Evolutionary conservation across 2,888 invertebrate genomes (phyloP), one percentile per base, ranked within the genome.

Genomic region (Drosophila mulleri): DNA sequence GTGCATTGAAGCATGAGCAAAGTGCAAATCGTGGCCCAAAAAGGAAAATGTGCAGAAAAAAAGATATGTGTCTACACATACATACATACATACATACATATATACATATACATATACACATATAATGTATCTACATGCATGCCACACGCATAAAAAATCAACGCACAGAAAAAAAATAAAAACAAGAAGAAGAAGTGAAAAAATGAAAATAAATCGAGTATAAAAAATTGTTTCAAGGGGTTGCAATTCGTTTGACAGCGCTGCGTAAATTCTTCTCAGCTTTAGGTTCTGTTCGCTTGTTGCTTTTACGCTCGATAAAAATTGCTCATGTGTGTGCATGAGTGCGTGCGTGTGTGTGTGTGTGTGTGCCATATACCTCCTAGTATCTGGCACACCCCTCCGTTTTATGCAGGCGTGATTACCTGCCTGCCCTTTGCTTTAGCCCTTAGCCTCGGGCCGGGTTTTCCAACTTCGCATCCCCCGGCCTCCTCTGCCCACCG

Each of bases 141-240:
- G 48, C 23, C 32, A 50, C 32, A 50, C 50, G 58, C 53, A 39
- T 42, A 56, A 58, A 58, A 62, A 57, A 58, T 45, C 62, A 58
- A 50, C 41, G 47, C 47, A 50, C 26, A 52, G 41, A 20, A 42
- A 42, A 26, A 26, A 16, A 14, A 37, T 62, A 52, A 41, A 26
- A 35, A 41, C n/a, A 26, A 35, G 14, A 29, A 42, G 20, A 29
- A 41, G 18, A 9, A 18, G 41, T 3, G 41, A 39, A 39, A 59
- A 70, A 75, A 57, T 71, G 52, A 65, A 88, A 83, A 83, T 88
- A 83, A 83, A 83, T 88, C 83, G 83, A 75, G 86, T 88, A 83
- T 82, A 85, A 80, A 84, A 85, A 88, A 84, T 85, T 67, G 75
- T 75, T 78, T 84, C 86, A 88, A 84, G 83, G 83, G 83, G 86